Evolutionary conservation across 2,113 vertebrate species (phyloP), one percentile per base, ranked within the genome.

Genomic region (Synchiropus splendidus): DNA sequence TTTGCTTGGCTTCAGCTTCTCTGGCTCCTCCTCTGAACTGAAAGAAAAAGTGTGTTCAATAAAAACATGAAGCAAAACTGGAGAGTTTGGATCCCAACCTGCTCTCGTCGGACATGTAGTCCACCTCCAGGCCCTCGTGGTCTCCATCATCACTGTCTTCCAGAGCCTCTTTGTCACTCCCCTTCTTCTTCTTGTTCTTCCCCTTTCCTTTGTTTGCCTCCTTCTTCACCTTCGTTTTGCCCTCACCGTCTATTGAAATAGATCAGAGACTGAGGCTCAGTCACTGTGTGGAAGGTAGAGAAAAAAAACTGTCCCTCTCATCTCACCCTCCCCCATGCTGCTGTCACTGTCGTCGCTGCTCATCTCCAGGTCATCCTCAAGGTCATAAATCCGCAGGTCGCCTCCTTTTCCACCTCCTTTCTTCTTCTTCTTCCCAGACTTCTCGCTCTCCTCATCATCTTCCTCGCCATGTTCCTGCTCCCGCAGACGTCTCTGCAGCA

Each of bases 71-170:
- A 2, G 9, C 18, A 6, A 9, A 3, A 14, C 18, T n/a, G n/a
- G n/a, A n/a, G n/a, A n/a, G n/a, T 6, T 2, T 1, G 2, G 8
- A 12, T 21, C 58, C 21, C 60, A 42, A 92, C 91, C 92, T 92
- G 73, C 89, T 92, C 60, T 90, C 89, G 1, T 92, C 91, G 0
- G 92, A 94, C 88, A 95, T 93, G 79, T 94, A 94, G 64, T 95
- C 92, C 42, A 95, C 92, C 47, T 95, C 92, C 30, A 90, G 83
- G 2, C 92, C 91, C 64, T 95, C 92, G 0, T 90, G 88, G 73
- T 95, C 92, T 0, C 92, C 92, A 0, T 94, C 91, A 1, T 94
- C 92, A 0, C 92, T 94, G 75, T 94, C 92, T 65, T 94, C 92
- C 3, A 85, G 44, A 12, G 82, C 86, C 72, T 90, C 90, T 0